Base-by-base conservation (phyloP, 2,797 vertebrate species). In the Gobionotothen gibberifrons region DNA sequence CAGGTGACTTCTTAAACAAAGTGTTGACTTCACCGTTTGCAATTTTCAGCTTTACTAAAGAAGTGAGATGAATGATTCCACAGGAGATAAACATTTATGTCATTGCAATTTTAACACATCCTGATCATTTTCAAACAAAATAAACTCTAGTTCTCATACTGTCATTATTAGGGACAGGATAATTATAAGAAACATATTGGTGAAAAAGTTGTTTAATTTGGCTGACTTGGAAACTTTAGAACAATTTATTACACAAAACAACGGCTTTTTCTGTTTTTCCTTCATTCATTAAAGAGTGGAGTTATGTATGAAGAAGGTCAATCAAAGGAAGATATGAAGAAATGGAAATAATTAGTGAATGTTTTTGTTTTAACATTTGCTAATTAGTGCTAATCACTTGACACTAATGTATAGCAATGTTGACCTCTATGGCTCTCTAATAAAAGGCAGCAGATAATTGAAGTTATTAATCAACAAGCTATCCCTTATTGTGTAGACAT, bases 1-100 rank as follows among this genome's bases (percentile, higher is more conserved):
- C n/a, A 2, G 60, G 39, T 58, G 57, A 72, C 49, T 76, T 75
- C 40, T 78, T 66, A 86, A 79, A 81, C 61, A 66, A 57, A 49
- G 6, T 42, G 46, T 51, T 58, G 40, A 59, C 46, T 64, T 70
- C 17, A 70, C 58, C 14, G 47, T 66, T 74, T 78, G 40, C 21
- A 53, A 56, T 83, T 51, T 59, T 36, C 43, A 42, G 19, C 36
- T 78, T 60, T 76, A 49, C 10, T 61, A 46, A 46, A 22, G 26
- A 69, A 56, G 17, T 58, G 7, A 64, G 36, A 43, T 44, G 8
- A 79, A 70, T 70, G 3, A 66, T 78, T 63, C 44, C 46, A 65
- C 26, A 19, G 8, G 13, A 63, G 15, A 51, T 22, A 46, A 52
- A 42, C 13, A 26, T 69, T 19, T 72, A 4, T 42, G 26, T 32